A percentile compares a stretch with the other conserved stretches of the same genome.
phyloP scores from a whole-genome alignment of 2,113 vertebrate genomes.

The Passer montanus region DNA sequence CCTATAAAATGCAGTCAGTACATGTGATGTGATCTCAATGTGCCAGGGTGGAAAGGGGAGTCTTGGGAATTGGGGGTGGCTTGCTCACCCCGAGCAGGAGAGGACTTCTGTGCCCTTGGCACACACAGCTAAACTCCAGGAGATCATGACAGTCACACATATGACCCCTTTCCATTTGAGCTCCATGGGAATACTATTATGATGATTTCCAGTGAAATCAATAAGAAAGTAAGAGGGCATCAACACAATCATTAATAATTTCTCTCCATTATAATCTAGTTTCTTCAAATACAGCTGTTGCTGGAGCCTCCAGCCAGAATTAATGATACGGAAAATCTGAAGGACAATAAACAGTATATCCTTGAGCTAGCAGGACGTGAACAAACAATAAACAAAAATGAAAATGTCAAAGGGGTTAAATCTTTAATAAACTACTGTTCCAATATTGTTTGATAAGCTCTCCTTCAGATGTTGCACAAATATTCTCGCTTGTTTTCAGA shows the following conservation, averaged over 20 bases:
- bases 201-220: conserved; percentile 14
- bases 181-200: neutral
- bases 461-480: neutral
- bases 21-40: neutral
- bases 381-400: conserved; percentile 37
- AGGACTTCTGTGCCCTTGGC: neutral
- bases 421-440: conserved; percentile 10
- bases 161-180: neutral
- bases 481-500: neutral
- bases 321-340: conserved; percentile 29
- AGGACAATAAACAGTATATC: conserved; percentile 35
- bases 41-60: neutral
- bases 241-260: conserved; percentile 49
- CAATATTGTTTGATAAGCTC: neutral
- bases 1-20: neutral
- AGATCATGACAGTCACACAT: neutral
- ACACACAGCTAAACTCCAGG: neutral
- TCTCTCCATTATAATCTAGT: conserved; percentile 11
- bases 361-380: neutral
- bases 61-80: neutral
- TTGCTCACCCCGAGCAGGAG: neutral
- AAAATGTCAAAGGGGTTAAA: conserved; percentile 53
- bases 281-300: conserved; percentile 25
- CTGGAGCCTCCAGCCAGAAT: conserved; percentile 23
- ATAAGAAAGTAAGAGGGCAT: conserved; percentile 8